Evolutionary conservation across 2,113 vertebrate genomes (phyloP).

Genomic region (Misgurnus anguillicaudatus): DNA sequence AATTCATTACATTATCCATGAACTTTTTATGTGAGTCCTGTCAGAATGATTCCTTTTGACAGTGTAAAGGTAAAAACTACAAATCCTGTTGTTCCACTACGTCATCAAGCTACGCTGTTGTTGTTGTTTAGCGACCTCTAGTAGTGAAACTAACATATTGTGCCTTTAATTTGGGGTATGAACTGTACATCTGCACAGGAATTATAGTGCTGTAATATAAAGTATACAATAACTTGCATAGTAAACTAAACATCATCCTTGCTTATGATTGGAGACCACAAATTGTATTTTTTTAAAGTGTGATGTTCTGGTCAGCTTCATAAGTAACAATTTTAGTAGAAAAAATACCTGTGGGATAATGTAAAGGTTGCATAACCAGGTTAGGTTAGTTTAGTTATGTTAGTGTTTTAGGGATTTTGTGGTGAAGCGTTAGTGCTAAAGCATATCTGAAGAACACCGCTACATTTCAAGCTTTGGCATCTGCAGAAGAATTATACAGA

Average conservation of each 20-base stretch:
- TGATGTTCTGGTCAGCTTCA: neutral
- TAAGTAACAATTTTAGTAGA: neutral
- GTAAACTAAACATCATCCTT: neutral
- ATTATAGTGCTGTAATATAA: conserved; percentile 18
- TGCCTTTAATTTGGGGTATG: neutral
- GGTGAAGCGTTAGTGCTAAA: conserved; percentile 65
- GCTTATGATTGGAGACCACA: neutral
- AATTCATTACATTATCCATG: too few relatives aligned
- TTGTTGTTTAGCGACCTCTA: too few relatives aligned
- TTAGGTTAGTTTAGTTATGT: conserved; percentile 21
- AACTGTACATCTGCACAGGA: neutral
- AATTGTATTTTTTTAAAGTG: neutral
- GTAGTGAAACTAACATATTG: too few relatives aligned
- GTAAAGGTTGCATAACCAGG: neutral
- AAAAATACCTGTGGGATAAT: neutral
- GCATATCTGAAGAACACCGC: conserved; percentile 67
- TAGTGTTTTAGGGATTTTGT: conserved; percentile 33
- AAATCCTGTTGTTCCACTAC: too few relatives aligned
- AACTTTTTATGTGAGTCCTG: too few relatives aligned
- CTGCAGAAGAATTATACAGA: conserved; percentile 57
- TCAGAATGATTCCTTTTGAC: too few relatives aligned
- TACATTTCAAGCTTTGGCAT: conserved; percentile 66
- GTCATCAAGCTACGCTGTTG: too few relatives aligned
- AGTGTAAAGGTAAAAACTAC: too few relatives aligned
- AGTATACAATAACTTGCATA: neutral